Percentiles rank a stretch among this genome's conserved stretches.
These are phyloP conservation scores for Melanerpes formicivorus DNA, from an alignment of 2,113 vertebrate species.

Conservation along the genomic window DNA sequence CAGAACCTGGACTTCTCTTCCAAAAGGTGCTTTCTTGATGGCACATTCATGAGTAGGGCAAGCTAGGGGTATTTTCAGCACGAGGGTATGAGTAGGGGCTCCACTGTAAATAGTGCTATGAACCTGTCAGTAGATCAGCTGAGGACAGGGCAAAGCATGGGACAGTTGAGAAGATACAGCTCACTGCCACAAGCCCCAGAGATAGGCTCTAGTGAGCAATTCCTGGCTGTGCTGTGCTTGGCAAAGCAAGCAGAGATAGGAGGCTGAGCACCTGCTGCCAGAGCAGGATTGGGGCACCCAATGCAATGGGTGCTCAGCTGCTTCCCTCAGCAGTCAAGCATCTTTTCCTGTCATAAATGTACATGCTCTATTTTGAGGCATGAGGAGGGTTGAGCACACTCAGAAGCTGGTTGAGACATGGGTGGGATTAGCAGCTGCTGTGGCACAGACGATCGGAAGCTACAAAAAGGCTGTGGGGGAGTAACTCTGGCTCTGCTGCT, in stretches of 20 bases:
- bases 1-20: not conserved
- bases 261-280: not conserved
- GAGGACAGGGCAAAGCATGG: not conserved
- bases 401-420: not conserved
- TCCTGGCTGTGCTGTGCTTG: not conserved
- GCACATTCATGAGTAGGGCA: rapidly evolving
- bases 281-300: not conserved
- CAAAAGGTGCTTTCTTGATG: not conserved
- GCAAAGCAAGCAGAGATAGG: not conserved
- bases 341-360: not conserved
- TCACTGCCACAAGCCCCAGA: not conserved
- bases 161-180: not conserved
- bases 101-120: rapidly evolving
- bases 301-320: not conserved
- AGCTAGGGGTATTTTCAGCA: not conserved
- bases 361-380: not conserved
- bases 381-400: not conserved
- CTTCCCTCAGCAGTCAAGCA: not conserved
- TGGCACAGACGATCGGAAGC: not conserved
- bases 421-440: not conserved
- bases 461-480: not conserved
- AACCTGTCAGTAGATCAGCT: not conserved
- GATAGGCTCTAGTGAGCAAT: rapidly evolving
- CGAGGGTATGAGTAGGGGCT: not conserved
- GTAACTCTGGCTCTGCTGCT: not conserved